Conservation (phyloP, 2,797 vertebrate genomes). For the Cercopithecus mitis region DNA sequence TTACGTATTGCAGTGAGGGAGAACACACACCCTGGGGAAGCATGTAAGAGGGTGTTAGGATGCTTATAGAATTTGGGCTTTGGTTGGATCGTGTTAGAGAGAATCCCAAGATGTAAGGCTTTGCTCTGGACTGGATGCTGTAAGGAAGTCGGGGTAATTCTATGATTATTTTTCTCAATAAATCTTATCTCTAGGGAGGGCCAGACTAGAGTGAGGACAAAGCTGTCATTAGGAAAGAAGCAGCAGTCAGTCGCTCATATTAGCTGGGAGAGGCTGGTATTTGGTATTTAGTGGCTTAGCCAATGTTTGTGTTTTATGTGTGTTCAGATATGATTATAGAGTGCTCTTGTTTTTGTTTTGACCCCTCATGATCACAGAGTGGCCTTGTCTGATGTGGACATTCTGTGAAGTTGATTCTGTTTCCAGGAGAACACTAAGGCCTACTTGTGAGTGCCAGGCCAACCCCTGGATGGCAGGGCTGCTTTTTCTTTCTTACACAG, state of each 20-base stretch:
- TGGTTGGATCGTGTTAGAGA: not conserved
- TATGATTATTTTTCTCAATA: rapidly evolving
- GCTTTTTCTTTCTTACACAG: not conserved
- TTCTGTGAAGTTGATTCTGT: not conserved
- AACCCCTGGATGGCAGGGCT: too few relatives aligned
- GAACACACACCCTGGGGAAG: rapidly evolving
- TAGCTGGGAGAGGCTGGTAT: rapidly evolving
- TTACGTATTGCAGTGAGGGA: not conserved
- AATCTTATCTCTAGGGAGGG: not conserved
- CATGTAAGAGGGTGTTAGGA: not conserved
- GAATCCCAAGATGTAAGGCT: not conserved
- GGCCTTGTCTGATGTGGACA: not conserved
- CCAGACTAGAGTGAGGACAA: not conserved
- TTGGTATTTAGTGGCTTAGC: not conserved
- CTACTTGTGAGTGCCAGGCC: not conserved
- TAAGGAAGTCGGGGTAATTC: not conserved
- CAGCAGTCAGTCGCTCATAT: rapidly evolving
- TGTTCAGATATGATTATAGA: not conserved
- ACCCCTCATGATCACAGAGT: too few relatives aligned
- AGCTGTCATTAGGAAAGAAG: not conserved
- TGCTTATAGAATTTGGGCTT: not conserved
- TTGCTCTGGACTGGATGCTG: not conserved
- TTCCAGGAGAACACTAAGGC: not conserved
- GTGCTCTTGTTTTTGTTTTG: not conserved
- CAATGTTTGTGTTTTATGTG: too few relatives aligned